Conservation (phyloP, 2,888 invertebrate genomes). For the Trichacis sp. region DNA sequence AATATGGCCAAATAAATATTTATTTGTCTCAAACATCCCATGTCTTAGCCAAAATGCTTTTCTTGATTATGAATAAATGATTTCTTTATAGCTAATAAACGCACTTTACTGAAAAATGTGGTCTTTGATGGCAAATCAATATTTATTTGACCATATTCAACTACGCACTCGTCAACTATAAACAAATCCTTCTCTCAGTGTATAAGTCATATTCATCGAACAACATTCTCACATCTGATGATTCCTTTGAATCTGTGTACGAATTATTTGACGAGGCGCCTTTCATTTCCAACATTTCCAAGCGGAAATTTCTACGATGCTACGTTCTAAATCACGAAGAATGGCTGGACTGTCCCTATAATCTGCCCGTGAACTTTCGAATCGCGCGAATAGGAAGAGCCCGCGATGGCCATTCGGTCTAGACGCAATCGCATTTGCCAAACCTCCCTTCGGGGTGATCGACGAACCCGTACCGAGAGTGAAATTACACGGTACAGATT, state of each 20-base stretch:
- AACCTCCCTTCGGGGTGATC: constrained; percentile 27
- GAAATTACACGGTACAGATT: constrained; percentile 33
- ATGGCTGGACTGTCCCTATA: constrained; percentile 9
- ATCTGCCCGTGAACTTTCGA: constrained; percentile 21
- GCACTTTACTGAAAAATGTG: too few relatives aligned
- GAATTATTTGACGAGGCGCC: neutral
- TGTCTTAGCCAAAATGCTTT: too few relatives aligned
- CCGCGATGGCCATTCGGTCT: constrained; percentile 32
- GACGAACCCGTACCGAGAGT: constrained; percentile 20
- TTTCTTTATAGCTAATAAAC: too few relatives aligned
- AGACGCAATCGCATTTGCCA: constrained; percentile 34
- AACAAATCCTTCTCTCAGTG: too few relatives aligned
- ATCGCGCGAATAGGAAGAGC: constrained; percentile 18
- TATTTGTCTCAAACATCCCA: too few relatives aligned
- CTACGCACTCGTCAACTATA: too few relatives aligned
- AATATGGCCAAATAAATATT: too few relatives aligned
- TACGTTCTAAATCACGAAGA: constrained; percentile 11
- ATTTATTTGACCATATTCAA: too few relatives aligned
- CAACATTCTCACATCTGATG: too few relatives aligned
- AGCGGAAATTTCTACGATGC: neutral
- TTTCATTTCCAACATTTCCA: neutral
- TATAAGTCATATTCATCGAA: too few relatives aligned
- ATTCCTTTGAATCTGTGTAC: neutral
- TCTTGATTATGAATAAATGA: too few relatives aligned
- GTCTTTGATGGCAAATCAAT: too few relatives aligned